These are phyloP conservation scores for Conger conger DNA, from an alignment of 2,113 vertebrate genomes.

Conservation along the genomic window DNA sequence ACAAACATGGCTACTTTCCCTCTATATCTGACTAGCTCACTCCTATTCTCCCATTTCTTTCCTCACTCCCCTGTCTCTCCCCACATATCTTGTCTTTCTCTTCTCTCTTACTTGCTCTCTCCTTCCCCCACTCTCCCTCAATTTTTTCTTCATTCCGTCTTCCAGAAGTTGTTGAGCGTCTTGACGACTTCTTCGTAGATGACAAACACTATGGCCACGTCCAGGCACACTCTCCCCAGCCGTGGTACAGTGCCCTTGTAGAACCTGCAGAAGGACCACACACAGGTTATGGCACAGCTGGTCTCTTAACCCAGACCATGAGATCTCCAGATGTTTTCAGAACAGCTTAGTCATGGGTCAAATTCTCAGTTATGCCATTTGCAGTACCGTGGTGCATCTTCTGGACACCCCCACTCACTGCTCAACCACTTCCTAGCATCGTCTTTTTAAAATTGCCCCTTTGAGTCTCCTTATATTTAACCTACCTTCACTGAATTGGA, in stretches of 20 bases:
- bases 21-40: background rate
- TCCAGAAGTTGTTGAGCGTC: constrained; percentile 68
- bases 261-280: constrained; percentile 53
- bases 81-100: background rate
- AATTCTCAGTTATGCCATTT: too few species aligned
- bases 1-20: constrained; percentile 4
- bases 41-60: background rate
- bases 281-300: background rate
- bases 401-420: too few species aligned
- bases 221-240: constrained; percentile 64
- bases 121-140: background rate
- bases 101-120: background rate
- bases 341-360: too few species aligned
- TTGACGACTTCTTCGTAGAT: constrained; percentile 74
- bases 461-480: too few species aligned
- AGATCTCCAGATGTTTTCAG: too few species aligned
- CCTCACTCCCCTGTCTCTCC: background rate
- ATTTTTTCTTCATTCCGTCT: constrained; percentile 60
- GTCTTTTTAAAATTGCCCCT: too few species aligned
- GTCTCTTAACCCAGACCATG: background rate
- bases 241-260: constrained; percentile 73
- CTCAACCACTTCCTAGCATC: too few species aligned
- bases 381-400: too few species aligned
- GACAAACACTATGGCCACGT: constrained; percentile 72
- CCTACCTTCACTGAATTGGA: too few species aligned